Evolutionary conservation across 2,797 vertebrate species (phyloP), one percentile per base, ranked within the genome.

Genomic region (Geotria australis): DNA sequence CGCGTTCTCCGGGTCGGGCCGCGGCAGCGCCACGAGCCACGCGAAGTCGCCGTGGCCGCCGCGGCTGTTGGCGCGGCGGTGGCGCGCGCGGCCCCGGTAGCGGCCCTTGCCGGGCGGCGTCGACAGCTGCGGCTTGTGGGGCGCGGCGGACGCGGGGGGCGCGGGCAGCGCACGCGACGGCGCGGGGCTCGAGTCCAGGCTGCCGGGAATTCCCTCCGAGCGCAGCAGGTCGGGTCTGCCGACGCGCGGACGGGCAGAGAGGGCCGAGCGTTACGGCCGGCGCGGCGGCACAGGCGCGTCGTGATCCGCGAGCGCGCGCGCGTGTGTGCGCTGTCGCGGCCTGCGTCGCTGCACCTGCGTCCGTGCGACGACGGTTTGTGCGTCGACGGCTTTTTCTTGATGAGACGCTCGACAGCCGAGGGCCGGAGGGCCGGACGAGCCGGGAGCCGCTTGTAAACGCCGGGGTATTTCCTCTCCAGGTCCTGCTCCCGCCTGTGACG

Each of bases 401-500:
- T 96, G 66, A 98, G 70, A 63, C 89, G 96, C 73, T 98, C 91
- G 57, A 96, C 80, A 56, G 89, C 78, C 2, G 88, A 94, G 64
- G 89, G 71, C 62, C 85, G 74, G 65, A 96, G 84, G 46, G 96
- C 85, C 60, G 85, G 83, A 60, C 85, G 73, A 58, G 94, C 80
- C 60, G 84, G 76, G 65, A 89, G 81, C 6, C 89, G 78, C 63
- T 96, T 96, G 68, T 88, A 91, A 47, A 77, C 81, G 2, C 89
- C 89, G 0, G 91, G 89, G 57, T 91, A 93, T 64, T 91, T 94
- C 68, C 95, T 96, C 68, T 98, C 91, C 66, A 98, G 84, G 1
- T 78, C 84, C 67, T 94, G 88, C 61, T 98, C 91, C 65, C 91
- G 79, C 67, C 89, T 96, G 66, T 6, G 53, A 12, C 5, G 38